Conservation (phyloP, 2,113 vertebrate species). For the Sporophila hypoxantha region DNA sequence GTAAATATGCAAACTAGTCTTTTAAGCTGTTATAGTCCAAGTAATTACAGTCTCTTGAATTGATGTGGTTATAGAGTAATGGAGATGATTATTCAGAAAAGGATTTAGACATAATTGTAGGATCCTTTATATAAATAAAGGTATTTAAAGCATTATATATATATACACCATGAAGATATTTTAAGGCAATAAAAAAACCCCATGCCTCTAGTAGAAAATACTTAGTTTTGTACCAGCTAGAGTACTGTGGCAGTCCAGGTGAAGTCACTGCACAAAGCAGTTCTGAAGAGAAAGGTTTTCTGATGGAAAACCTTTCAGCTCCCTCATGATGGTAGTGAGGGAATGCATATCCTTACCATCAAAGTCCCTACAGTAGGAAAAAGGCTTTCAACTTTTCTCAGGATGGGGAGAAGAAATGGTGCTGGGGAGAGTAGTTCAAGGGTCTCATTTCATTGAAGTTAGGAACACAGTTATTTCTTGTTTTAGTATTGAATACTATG, state of each 20-base stretch:
- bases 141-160: not conserved
- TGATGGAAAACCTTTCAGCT: not conserved
- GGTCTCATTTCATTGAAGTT: not conserved
- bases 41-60: not conserved
- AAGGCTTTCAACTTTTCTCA: not conserved
- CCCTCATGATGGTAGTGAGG: not conserved
- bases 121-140: not conserved
- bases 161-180: not conserved
- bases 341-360: not conserved
- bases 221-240: not conserved
- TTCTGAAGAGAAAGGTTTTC: not conserved
- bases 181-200: not conserved
- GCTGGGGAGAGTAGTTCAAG: not conserved
- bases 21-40: not conserved
- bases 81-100: not conserved
- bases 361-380: not conserved
- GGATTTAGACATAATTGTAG: not conserved
- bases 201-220: not conserved
- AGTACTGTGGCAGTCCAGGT: not conserved
- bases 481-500: not conserved
- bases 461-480: not conserved
- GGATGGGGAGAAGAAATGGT: not conserved
- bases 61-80: constrained; percentile 15
- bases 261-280: not conserved
- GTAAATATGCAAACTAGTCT: not conserved